These are phyloP conservation scores for Anastatus disparis DNA, from an alignment of 1,140 invertebrate species.

Conservation along the genomic window DNA sequence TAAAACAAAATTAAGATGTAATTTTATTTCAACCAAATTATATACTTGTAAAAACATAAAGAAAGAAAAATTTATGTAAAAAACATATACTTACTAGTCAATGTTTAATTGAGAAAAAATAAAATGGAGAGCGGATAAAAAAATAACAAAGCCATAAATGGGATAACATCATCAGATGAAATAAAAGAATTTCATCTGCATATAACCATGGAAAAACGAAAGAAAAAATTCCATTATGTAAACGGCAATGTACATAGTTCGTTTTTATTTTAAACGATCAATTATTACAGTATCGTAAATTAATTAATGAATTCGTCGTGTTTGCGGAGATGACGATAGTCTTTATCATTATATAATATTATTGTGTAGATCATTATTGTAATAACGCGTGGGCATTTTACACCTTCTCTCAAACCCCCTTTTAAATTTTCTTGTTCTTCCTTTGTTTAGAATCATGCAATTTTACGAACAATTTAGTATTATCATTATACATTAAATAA, in stretches of 20 bases:
- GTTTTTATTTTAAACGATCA: constrained; percentile 34
- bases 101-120: too few species aligned
- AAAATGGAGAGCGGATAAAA: neutral
- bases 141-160: neutral
- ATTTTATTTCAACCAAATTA: too few species aligned
- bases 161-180: too few species aligned
- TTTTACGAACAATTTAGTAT: neutral
- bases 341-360: too few species aligned
- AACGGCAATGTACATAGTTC: constrained; percentile 28
- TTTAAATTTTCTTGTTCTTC: constrained; percentile 1
- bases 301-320: constrained; percentile 16
- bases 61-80: too few species aligned
- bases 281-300: constrained; percentile 28
- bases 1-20: too few species aligned
- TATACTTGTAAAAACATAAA: too few species aligned
- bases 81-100: too few species aligned
- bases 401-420: too few species aligned
- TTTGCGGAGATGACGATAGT: neutral
- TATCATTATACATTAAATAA: too few species aligned
- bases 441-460: neutral
- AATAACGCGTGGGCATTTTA: neutral
- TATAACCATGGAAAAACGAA: too few species aligned
- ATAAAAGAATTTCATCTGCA: too few species aligned
- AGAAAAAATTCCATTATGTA: neutral
- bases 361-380: neutral